Base-by-base conservation (phyloP, 2,888 invertebrate genomes). In the Macrosoma leucophasiata region DNA sequence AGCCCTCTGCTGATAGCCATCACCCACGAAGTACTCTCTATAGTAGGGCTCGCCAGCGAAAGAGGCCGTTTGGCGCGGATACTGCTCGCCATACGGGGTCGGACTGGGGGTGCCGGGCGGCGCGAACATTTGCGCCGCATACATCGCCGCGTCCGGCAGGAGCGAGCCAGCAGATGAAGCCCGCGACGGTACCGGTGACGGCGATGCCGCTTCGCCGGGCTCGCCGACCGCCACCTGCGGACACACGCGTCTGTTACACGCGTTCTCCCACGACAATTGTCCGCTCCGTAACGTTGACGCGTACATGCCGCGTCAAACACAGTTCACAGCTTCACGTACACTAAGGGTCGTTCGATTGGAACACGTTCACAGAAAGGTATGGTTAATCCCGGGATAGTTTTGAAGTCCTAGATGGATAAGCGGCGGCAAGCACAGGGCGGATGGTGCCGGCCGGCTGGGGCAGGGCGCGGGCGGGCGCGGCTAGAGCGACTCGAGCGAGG, bases 31-130 rank as follows among this genome's bases (percentile, higher is more conserved):
- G 70, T 92, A 92, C 75, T 93, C 93, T 72, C 93, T 90, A 76
- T 92, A 92, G 85, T 94, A 92, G 43, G 91, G 90, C 61, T 91
- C 91, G 51, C 89, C 82, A 47, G 90, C 84, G 66, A 91, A 91
- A 43, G 89, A 84, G 27, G 89, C 77, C 35, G 87, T 82, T 63
- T 77, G 79, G 39, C 81, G 73, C 38, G 82, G 59, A 56, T 84
- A 79, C 67, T 78, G 84, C 46, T 74, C 85, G 58, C 71, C 85
- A 58, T 86, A 86, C 22, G 89, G 88, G 47, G 87, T 89, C 23
- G 90, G 89, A 48, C 89, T 89, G 40, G 90, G 89, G 32, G 89
- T 88, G 57, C 89, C 89, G 44, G 88, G 88, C 51, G 89, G 86
- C 69, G 89, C 87, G 71, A 89, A 90, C 81, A 90, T 89, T 74